Evolutionary conservation across 2,888 invertebrate genomes (phyloP), one percentile per base, ranked within the genome.

Genomic region (Epistrophella euchroma): DNA sequence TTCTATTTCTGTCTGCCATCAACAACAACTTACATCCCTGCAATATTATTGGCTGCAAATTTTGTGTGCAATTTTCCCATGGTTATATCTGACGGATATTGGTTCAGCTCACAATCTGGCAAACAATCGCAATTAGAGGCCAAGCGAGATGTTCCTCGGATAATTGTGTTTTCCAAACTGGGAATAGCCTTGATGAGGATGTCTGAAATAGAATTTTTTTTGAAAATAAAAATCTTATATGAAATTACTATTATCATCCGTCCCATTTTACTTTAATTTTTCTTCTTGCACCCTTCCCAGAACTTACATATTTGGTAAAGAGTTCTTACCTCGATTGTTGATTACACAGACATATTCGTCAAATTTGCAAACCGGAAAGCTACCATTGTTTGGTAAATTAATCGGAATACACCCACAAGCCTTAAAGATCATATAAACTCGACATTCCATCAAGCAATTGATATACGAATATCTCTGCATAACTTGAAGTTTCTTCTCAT

Each of bases 21-120:
- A 19, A n/a, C 17, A 10, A 68, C 93, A 93, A 90, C 91, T n/a
- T 66, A 88, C 90, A 88, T 88, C 62, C 56, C 88, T 1, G 76
- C 84, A 15, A 93, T 89, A 6, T 93, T 93, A 50, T 92, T 93
- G 4, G 93, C 89, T 0, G 93, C 91, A 37, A 93, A 90, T 45
- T 93, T 91, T 4, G 90, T 90, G 19, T 94, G 93, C 45, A 95
- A 90, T 28, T 91, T 90, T 0, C 95, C 95, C 85, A 94, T 91
- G 0, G 96, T 95, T n/a, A 94, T 94, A 90, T 96, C 95, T 11
- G 95, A 90, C 0, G 94, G 93, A 90, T 96, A 96, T 45, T 93
- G 93, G 88, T 93, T 94, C 71, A 94, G 93, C 88, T 94, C 94
- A 88, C 96, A 96, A 88, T 95, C 95, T 0, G 95, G 94, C 71